Base-by-base conservation (phyloP, 2,113 vertebrate genomes). In the Propithecus coquereli region DNA sequence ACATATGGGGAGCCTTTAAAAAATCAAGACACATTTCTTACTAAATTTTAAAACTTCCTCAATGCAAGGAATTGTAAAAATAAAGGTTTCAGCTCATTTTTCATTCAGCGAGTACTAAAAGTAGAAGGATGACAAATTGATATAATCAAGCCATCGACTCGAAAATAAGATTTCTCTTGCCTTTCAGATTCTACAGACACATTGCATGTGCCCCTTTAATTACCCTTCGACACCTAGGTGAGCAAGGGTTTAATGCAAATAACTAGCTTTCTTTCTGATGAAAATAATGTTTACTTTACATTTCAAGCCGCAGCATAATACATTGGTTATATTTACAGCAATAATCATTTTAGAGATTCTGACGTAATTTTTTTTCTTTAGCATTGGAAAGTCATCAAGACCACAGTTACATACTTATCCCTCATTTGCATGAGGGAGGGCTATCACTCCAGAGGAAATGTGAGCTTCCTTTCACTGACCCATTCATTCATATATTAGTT, bases 211-310 rank as follows among this genome's bases (percentile, higher is more conserved):
- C 43, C 86, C 86, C 80, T 66, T 86, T 94, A 77, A 95, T 96
- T 95, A 81, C 30, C 43, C 89, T 96, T 94, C 9, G 47, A 37
- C 65, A 89, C 43, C 43, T 73, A 88, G 80, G 87, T 74, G 76
- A 90, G n/a, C 95, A 70, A 93, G 32, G 50, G 59, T 40, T 93
- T 91, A 76, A 76, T 74, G 68, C 92, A 97, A 94, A 92, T 94
- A 91, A 77, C 70, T n/a, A 89, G 63, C 71, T 97, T 97, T 73
- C 70, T 93, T 87, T 90, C 93, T 89, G 74, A 87, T 88, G 47
- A 97, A 96, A 96, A 96, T 80, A 89, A 88, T 61, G 70, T 93
- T 95, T 95, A 94, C 74, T 80, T 96, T 90, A 82, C 74, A 87
- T 94, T 80, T 97, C 73, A 84, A 61, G 77, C 59, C 45, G 45